Conservation (phyloP, 2,797 vertebrate genomes). For the Brachyalestes nurse region DNA sequence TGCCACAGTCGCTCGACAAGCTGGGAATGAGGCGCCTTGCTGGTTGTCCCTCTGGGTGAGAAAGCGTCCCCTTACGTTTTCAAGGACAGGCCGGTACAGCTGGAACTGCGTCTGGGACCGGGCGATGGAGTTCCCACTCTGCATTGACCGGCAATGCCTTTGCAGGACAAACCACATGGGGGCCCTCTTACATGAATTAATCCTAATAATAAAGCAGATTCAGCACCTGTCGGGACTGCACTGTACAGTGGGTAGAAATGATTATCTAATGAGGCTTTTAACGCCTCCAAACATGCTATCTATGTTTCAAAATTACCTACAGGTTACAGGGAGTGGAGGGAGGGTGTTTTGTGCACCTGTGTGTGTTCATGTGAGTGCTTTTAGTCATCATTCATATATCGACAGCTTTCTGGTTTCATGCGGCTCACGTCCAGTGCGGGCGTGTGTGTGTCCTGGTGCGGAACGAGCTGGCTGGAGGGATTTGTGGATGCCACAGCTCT, state of each 20-base stretch:
- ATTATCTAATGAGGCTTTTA: background rate
- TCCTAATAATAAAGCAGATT: slow-evolving; percentile 20
- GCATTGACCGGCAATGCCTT: background rate
- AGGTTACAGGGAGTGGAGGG: background rate
- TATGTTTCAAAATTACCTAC: slow-evolving; percentile 2
- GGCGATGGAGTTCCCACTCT: background rate
- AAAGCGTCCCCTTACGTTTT: background rate
- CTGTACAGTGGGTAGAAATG: background rate
- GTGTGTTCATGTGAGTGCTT: background rate
- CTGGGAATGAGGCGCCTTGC: slow-evolving; percentile 11
- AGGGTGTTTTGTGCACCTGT: background rate
- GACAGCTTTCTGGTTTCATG: slow-evolving; percentile 23
- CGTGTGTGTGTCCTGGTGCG: slow-evolving; percentile 19
- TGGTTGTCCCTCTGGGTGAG: background rate
- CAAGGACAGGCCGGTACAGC: background rate
- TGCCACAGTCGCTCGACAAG: slow-evolving; percentile 15
- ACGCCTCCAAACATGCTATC: background rate
- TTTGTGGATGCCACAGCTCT: slow-evolving; percentile 11
- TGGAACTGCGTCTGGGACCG: background rate
- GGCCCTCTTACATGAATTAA: slow-evolving; percentile 11
- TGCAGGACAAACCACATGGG: slow-evolving; percentile 10
- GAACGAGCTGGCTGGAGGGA: slow-evolving; percentile 19
- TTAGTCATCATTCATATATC: slow-evolving; percentile 6
- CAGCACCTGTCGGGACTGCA: slow-evolving; percentile 5
- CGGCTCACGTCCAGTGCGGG: slow-evolving; percentile 31